phyloP scores from a whole-genome alignment of 2,888 invertebrate genomes.

The Agrochola litura region DNA sequence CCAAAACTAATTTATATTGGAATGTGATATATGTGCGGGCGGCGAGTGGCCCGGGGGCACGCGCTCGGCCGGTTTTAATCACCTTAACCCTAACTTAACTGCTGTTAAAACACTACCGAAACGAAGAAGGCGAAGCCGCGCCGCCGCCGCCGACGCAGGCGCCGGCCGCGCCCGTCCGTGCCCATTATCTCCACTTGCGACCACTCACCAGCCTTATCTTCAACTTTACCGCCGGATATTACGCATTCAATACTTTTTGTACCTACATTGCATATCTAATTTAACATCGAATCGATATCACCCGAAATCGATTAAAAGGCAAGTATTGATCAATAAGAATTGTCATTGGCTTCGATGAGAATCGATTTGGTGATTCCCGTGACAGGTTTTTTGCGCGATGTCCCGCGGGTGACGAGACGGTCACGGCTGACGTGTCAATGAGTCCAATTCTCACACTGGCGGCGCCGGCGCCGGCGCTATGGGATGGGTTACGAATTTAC shows the following conservation, averaged over 20 bases:
- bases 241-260: constrained; percentile 62
- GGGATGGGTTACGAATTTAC: constrained; percentile 45
- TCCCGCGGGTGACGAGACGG: constrained; percentile 68
- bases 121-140: constrained; percentile 71
- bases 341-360: constrained; percentile 78
- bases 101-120: constrained; percentile 83
- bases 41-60: constrained; percentile 81
- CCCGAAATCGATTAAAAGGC: constrained; percentile 54
- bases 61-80: constrained; percentile 84
- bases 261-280: constrained; percentile 61
- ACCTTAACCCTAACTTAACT: constrained; percentile 82
- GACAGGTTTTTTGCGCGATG: constrained; percentile 81
- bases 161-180: constrained; percentile 68
- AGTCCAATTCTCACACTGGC: constrained; percentile 78
- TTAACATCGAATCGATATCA: constrained; percentile 45
- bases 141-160: constrained; percentile 71
- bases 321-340: constrained; percentile 65
- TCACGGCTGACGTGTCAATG: constrained; percentile 80
- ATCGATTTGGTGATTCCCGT: constrained; percentile 86
- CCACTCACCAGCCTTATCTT: constrained; percentile 52
- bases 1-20: constrained; percentile 90
- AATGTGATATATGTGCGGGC: constrained; percentile 88
- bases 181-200: constrained; percentile 64
- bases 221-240: constrained; percentile 62
- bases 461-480: constrained; percentile 73